phyloP scores from a whole-genome alignment of 2,113 vertebrate genomes.

The Misgurnus anguillicaudatus region DNA sequence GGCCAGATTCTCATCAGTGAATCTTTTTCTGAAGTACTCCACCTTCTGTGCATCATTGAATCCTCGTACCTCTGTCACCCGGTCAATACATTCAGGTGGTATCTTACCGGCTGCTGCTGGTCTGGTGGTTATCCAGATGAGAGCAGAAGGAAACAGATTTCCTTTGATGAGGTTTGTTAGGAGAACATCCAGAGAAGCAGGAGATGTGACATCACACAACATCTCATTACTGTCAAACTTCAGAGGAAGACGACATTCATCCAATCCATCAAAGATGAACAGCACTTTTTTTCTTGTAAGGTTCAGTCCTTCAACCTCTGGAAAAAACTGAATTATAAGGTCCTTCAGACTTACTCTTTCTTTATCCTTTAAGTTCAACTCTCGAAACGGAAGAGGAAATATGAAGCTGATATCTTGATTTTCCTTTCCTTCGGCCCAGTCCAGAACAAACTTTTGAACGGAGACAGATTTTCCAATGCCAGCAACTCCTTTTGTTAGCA shows the following conservation, averaged over 20 bases:
- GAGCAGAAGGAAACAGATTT: no score
- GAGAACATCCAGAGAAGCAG: neutral
- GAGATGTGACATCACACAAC: neutral
- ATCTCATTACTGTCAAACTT: neutral
- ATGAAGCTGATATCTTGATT: neutral
- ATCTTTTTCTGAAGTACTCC: no score
- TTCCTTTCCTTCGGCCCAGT: conserved; percentile 5
- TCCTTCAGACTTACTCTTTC: neutral
- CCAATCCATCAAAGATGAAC: neutral
- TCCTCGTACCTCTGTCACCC: no score
- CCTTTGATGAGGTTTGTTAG: conserved; percentile 15
- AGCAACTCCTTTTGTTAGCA: conserved; percentile 6
- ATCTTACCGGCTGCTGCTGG: no score
- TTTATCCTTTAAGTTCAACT: conserved; percentile 7
- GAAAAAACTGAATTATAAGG: no score
- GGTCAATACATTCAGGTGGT: no score
- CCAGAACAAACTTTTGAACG: conserved; percentile 18
- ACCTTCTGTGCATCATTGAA: no score
- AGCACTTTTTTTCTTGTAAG: no score
- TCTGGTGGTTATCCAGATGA: no score
- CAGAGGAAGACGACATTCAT: no score
- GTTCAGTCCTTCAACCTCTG: no score
- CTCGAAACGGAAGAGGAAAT: conserved; percentile 13
- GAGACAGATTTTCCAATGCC: neutral
- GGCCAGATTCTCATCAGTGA: neutral